A percentile compares a stretch with the other conserved stretches of the same genome.
Conservation (phyloP, 2,113 vertebrate genomes). For the Nothocercus nigrocapillus region DNA sequence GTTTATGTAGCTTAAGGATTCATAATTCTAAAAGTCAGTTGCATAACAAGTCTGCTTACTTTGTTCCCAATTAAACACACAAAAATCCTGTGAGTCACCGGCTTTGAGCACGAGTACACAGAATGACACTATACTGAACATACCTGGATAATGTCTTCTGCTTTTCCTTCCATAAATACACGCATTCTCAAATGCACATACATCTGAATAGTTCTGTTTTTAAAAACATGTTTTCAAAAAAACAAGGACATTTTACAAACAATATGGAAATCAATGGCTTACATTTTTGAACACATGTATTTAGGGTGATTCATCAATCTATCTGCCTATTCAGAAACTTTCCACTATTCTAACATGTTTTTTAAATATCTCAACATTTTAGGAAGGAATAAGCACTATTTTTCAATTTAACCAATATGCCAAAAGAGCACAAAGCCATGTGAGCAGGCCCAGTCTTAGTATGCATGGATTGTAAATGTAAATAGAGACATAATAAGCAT, state of each 20-base stretch:
- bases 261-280: background rate
- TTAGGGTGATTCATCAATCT: background rate
- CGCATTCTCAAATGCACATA: background rate
- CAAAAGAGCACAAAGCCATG: constrained; percentile 2
- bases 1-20: background rate
- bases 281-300: background rate
- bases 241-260: background rate
- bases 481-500: background rate
- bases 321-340: background rate
- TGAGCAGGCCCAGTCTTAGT: constrained; percentile 17
- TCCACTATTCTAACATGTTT: background rate
- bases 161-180: background rate
- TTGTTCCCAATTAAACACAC: background rate
- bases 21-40: background rate
- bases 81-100: background rate
- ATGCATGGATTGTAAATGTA: background rate
- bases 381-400: background rate
- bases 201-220: background rate
- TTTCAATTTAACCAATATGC: background rate
- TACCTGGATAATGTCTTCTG: background rate
- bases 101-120: background rate
- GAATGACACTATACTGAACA: background rate
- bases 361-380: background rate
- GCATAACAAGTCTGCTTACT: background rate
- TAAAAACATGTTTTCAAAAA: background rate